Evolutionary conservation across 2,113 vertebrate genomes (phyloP).

Genomic region (Phodopus roborovskii): DNA sequence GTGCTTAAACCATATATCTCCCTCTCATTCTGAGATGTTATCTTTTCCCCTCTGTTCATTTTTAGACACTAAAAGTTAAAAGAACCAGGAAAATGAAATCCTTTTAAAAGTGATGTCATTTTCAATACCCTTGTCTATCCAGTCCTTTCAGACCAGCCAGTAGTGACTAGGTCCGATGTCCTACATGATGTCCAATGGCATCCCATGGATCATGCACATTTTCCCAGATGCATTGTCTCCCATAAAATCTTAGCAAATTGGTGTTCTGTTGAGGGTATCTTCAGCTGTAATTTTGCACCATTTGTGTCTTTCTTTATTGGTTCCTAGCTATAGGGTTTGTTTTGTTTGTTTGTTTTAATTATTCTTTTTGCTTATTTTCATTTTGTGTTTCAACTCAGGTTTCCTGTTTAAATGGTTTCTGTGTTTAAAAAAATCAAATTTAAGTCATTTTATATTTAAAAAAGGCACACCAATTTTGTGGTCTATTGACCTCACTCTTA

Average conservation of each 20-base stretch:
- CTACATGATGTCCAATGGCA: not conserved
- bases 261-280: not conserved
- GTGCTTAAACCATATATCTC: not conserved
- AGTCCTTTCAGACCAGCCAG: not conserved
- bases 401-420: conserved; percentile 27
- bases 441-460: conserved; percentile 39
- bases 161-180: not conserved
- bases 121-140: not conserved
- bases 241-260: not conserved
- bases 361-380: conserved; percentile 6
- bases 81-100: conserved; percentile 18
- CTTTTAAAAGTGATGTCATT: not conserved
- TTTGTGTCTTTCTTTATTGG: conserved; percentile 10
- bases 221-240: not conserved
- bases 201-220: not conserved
- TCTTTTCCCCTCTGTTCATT: conserved; percentile 1
- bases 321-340: not conserved
- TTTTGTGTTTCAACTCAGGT: conserved; percentile 19
- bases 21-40: not conserved
- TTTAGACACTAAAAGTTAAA: not conserved
- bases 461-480: not conserved
- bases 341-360: not conserved
- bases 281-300: not conserved
- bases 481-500: not conserved
- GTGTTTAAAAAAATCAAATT: conserved; percentile 47